A percentile compares a stretch with the other conserved stretches of the same genome.
phyloP scores from a whole-genome alignment of 2,113 vertebrate species.

The Pseudonaja textilis region DNA sequence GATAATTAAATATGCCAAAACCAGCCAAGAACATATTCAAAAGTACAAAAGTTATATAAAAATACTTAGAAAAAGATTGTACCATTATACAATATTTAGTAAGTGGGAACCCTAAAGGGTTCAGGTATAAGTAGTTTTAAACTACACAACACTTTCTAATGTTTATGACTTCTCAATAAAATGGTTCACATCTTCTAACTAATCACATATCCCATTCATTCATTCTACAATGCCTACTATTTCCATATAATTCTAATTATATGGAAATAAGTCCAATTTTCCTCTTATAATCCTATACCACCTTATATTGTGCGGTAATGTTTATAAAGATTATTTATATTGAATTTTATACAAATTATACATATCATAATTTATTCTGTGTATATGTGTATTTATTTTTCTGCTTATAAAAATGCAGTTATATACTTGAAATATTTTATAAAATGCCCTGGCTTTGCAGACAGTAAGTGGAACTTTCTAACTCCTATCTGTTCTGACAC shows the following conservation, averaged over 20 bases:
- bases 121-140: background rate
- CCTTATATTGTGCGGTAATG: background rate
- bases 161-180: background rate
- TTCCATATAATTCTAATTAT: background rate
- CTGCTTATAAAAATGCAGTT: background rate
- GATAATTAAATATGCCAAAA: background rate
- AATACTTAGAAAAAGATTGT: background rate
- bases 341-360: background rate
- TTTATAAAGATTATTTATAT: background rate
- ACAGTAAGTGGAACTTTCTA: background rate
- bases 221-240: background rate
- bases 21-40: background rate
- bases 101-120: background rate
- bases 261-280: background rate
- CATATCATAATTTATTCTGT: background rate
- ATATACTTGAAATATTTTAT: background rate
- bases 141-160: background rate
- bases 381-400: background rate
- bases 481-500: background rate
- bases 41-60: background rate
- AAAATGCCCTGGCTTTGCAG: background rate
- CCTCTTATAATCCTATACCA: background rate
- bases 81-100: background rate
- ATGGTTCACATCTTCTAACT: conserved; percentile 18
- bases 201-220: background rate